Conservation (phyloP, 2,797 vertebrate genomes). For the Heteromormyrus szaboi region DNA sequence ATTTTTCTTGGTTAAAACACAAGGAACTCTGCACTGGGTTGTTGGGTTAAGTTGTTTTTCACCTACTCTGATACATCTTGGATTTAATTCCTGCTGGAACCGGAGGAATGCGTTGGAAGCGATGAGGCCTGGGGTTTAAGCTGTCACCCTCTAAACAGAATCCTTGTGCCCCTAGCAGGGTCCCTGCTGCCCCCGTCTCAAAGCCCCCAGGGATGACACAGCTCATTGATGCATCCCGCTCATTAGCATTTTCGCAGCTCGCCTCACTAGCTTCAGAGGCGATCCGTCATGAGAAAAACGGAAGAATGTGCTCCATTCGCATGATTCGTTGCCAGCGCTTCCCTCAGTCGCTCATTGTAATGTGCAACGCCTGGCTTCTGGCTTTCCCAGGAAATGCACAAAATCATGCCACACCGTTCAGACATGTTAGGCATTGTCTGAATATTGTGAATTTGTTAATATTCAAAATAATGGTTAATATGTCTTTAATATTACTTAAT, state of each 20-base stretch:
- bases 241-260: conserved; percentile 82
- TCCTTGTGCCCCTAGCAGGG: conserved; percentile 39
- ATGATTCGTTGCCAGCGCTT: conserved; percentile 75
- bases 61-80: conserved; percentile 24
- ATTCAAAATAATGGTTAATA: neutral
- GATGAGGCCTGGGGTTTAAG: conserved; percentile 39
- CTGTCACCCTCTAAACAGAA: conserved; percentile 32
- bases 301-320: conserved; percentile 76
- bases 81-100: conserved; percentile 27
- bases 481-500: neutral
- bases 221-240: conserved; percentile 81
- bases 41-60: conserved; percentile 22
- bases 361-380: conserved; percentile 52
- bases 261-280: conserved; percentile 72
- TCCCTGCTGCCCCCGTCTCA: conserved; percentile 41
- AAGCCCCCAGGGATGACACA: conserved; percentile 71
- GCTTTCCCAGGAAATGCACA: conserved; percentile 72
- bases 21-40: neutral
- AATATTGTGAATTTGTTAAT: neutral
- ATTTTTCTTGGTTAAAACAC: neutral
- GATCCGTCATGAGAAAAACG: conserved; percentile 73
- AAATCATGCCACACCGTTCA: conserved; percentile 56
- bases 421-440: neutral
- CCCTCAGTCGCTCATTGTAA: conserved; percentile 67
- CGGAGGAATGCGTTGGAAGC: conserved; percentile 50